A percentile compares a stretch with the other conserved stretches of the same genome.
Conservation (phyloP, 2,888 invertebrate species). For the Thalpophila matura region DNA sequence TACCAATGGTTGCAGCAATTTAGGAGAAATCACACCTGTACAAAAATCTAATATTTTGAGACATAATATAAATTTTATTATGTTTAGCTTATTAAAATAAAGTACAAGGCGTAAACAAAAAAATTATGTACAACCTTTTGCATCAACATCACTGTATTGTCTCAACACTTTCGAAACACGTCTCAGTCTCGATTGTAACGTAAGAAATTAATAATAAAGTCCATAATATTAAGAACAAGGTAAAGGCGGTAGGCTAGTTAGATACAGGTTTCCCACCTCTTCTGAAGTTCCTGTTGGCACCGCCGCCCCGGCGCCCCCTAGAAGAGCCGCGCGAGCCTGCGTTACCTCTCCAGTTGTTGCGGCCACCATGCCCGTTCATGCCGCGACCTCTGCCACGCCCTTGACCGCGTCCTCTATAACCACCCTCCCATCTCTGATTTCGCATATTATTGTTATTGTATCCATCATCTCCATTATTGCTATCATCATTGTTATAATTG, state of each 20-base stretch:
- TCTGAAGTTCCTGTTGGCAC: constrained; percentile 79
- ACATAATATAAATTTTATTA: constrained; percentile 84
- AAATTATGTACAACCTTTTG: constrained; percentile 87
- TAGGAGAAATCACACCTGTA: constrained; percentile 73
- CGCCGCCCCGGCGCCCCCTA: constrained; percentile 77
- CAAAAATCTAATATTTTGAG: constrained; percentile 75
- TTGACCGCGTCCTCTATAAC: constrained; percentile 77
- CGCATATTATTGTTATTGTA: constrained; percentile 68
- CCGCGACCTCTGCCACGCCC: constrained; percentile 83
- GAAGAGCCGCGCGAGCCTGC: constrained; percentile 75
- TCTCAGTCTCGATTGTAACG: constrained; percentile 72
- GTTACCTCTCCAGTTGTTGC: constrained; percentile 77
- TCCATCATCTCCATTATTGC: constrained; percentile 77
- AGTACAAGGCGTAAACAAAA: constrained; percentile 84
- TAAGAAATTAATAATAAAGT: constrained; percentile 73
- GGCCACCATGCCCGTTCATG: constrained; percentile 82
- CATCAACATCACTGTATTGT: constrained; percentile 79
- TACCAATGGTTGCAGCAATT: constrained; percentile 73
- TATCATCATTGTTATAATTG: constrained; percentile 76
- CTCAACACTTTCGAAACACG: constrained; percentile 82
- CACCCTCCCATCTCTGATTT: constrained; percentile 82
- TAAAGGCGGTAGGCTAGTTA: constrained; percentile 72
- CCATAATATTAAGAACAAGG: constrained; percentile 65
- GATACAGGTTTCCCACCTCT: constrained; percentile 82
- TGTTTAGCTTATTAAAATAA: constrained; percentile 81